Percentiles rank a stretch among this genome's conserved stretches.
phyloP scores from a whole-genome alignment of 2,888 invertebrate species.

The Phengaris arion region DNA sequence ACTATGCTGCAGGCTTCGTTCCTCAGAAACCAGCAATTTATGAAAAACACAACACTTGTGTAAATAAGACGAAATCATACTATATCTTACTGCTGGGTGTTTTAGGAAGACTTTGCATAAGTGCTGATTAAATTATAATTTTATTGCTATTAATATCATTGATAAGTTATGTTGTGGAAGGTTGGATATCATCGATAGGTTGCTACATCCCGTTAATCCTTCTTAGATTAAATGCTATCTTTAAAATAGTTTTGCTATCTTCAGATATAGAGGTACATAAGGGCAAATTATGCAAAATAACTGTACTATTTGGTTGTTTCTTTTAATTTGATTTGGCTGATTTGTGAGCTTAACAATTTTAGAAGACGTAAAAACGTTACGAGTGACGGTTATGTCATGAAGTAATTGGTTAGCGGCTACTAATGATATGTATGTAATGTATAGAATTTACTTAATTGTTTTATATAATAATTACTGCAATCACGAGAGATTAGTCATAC shows the following conservation, averaged over 20 bases:
- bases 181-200: neutral
- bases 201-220: neutral
- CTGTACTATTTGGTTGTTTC: too few relatives aligned
- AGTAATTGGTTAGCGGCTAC: neutral
- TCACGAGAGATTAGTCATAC: neutral
- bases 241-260: slow-evolving; percentile 15
- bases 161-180: neutral
- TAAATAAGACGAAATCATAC: too few relatives aligned
- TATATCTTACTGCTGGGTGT: too few relatives aligned
- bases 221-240: slow-evolving; percentile 1
- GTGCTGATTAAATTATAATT: neutral
- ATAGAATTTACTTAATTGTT: neutral
- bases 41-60: too few relatives aligned
- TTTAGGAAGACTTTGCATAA: neutral
- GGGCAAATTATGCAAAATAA: neutral
- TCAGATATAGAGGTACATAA: neutral
- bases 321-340: too few relatives aligned
- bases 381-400: neutral
- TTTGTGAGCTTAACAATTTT: too few relatives aligned
- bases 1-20: neutral
- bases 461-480: neutral
- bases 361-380: too few relatives aligned
- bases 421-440: neutral
- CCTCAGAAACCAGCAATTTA: neutral
- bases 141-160: neutral